phyloP scores from a whole-genome alignment of 2,113 vertebrate genomes.

The Thamnophis sirtalis region DNA sequence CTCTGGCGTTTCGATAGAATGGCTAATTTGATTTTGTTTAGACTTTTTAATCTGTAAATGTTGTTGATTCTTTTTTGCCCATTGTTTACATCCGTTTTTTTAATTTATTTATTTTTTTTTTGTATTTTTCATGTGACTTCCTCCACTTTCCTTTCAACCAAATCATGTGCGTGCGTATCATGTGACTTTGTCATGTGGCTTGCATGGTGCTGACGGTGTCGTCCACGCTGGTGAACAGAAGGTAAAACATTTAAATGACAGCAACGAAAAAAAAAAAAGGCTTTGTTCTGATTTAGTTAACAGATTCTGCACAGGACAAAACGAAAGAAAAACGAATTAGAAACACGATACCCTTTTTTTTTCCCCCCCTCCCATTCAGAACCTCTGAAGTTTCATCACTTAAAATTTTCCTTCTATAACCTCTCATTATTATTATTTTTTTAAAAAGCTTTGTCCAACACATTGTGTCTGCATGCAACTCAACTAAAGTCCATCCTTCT shows the following conservation, averaged over 20 bases:
- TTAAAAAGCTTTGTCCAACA: constrained; percentile 32
- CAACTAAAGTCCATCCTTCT: constrained; percentile 6
- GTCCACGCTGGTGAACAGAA: constrained; percentile 90
- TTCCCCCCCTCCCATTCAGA: constrained; percentile 22
- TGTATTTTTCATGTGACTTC: constrained; percentile 88
- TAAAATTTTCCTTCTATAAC: constrained; percentile 26
- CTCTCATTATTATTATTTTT: constrained; percentile 35
- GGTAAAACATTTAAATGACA: constrained; percentile 83
- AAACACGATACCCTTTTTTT: not conserved
- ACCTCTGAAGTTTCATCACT: constrained; percentile 43
- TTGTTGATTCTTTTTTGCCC: constrained; percentile 79
- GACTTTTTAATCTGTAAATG: constrained; percentile 85
- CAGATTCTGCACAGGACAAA: constrained; percentile 61
- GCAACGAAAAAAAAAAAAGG: constrained; percentile 33
- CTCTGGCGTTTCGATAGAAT: constrained; percentile 57
- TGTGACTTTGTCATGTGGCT: constrained; percentile 95
- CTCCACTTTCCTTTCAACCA: constrained; percentile 89
- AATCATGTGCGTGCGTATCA: constrained; percentile 90
- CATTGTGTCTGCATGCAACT: constrained; percentile 40
- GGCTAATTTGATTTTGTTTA: constrained; percentile 73
- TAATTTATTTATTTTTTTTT: constrained; percentile 75
- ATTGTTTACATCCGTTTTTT: constrained; percentile 90
- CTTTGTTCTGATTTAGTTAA: constrained; percentile 83
- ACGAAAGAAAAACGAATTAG: not conserved
- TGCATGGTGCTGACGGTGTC: constrained; percentile 92